Conservation (phyloP, 2,113 vertebrate genomes). For the Silurus meridionalis region DNA sequence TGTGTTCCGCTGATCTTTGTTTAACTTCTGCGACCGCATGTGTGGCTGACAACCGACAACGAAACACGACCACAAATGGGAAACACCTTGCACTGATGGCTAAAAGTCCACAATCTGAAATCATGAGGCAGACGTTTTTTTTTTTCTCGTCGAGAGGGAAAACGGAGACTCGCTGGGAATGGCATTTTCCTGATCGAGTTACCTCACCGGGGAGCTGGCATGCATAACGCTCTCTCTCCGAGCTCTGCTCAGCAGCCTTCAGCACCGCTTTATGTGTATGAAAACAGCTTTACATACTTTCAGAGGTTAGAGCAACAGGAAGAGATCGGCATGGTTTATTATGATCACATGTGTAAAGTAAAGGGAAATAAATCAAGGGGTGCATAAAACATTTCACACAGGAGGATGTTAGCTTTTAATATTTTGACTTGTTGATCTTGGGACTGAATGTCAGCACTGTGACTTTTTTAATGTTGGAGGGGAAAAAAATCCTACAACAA, state of each 20-base stretch:
- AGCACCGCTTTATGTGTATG: constrained; percentile 41
- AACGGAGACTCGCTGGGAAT: constrained; percentile 51
- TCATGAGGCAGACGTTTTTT: constrained; percentile 24
- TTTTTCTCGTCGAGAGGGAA: constrained; percentile 40
- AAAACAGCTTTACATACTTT: constrained; percentile 48
- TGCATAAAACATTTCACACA: constrained; percentile 29
- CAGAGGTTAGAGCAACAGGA: constrained; percentile 54
- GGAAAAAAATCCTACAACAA: not conserved
- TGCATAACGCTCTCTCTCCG: constrained; percentile 1
- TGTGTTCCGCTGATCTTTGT: constrained; percentile 27
- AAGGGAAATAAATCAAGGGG: constrained; percentile 46
- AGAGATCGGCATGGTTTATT: constrained; percentile 48
- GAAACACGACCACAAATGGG: constrained; percentile 49
- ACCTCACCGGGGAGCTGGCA: constrained; percentile 47
- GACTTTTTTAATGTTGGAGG: not conserved
- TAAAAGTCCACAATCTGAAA: constrained; percentile 43
- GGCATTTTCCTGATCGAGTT: constrained; percentile 56
- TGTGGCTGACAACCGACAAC: constrained; percentile 44
- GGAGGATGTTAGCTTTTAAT: constrained; percentile 44
- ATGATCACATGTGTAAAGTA: constrained; percentile 50
- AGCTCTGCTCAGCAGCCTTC: constrained; percentile 26
- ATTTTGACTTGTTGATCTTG: constrained; percentile 77
- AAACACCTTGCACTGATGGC: constrained; percentile 50
- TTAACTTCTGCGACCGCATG: constrained; percentile 43
- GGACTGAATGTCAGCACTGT: constrained; percentile 42